Conservation (phyloP, 2,888 invertebrate species). For the Ectropis crepuscularia region DNA sequence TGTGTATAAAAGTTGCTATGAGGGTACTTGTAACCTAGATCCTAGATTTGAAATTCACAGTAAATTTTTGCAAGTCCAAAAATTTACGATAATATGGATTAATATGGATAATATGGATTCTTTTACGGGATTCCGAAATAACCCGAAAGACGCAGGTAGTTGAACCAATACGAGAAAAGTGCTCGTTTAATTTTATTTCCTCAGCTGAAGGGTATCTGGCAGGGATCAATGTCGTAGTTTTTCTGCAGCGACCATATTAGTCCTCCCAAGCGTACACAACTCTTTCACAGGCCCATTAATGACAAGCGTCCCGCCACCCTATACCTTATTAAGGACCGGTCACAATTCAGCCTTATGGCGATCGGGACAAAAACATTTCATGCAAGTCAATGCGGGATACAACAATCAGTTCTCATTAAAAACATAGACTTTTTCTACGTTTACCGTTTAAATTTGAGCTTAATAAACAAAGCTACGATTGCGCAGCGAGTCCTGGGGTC, state of each 20-base stretch:
- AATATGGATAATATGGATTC: too few relatives aligned
- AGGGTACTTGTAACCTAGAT: too few relatives aligned
- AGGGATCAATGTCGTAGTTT: slow-evolving; percentile 47
- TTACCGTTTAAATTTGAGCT: slow-evolving; percentile 16
- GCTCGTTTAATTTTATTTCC: slow-evolving; percentile 41
- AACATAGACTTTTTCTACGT: slow-evolving; percentile 28
- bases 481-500: too few relatives aligned
- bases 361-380: slow-evolving; percentile 53
- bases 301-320: slow-evolving; percentile 52
- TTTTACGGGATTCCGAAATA: too few relatives aligned
- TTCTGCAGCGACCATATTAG: slow-evolving; percentile 49
- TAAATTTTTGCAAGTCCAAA: neutral
- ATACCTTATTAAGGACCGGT: slow-evolving; percentile 56
- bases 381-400: slow-evolving; percentile 61
- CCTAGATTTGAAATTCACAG: neutral
- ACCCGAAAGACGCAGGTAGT: too few relatives aligned
- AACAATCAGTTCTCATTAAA: slow-evolving; percentile 41
- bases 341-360: slow-evolving; percentile 46
- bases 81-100: too few relatives aligned
- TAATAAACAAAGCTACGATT: neutral
- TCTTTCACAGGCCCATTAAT: slow-evolving; percentile 56
- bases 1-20: too few relatives aligned
- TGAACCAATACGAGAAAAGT: neutral
- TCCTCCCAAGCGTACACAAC: slow-evolving; percentile 40
- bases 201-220: slow-evolving; percentile 40